These are phyloP conservation scores for Pediacus dermestoides DNA, from an alignment of 2,888 invertebrate genomes.

Conservation along the genomic window DNA sequence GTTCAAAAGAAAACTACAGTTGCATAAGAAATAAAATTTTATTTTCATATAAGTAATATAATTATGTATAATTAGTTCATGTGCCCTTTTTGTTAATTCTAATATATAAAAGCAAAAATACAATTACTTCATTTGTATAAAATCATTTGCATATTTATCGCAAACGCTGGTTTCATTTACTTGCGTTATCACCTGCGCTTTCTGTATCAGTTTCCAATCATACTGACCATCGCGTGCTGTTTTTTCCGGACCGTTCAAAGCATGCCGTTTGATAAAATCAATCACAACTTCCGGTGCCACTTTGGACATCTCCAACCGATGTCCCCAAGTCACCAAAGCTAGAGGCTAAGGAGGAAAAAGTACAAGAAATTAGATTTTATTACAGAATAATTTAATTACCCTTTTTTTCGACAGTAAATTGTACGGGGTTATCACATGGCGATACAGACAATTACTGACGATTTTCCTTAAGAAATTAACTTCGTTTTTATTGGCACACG, in stretches of 20 bases:
- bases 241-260: conserved; percentile 59
- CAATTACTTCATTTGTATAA: conserved; percentile 22
- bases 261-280: conserved; percentile 61
- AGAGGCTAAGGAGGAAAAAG: conserved; percentile 60
- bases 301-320: conserved; percentile 65
- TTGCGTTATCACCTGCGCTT: conserved; percentile 50
- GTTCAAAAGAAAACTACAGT: too few relatives aligned
- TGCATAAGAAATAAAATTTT: too few relatives aligned
- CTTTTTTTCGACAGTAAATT: conserved; percentile 55
- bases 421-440: conserved; percentile 74
- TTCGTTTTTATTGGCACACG: conserved; percentile 68
- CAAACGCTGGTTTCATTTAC: conserved; percentile 50
- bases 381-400: conserved; percentile 44
- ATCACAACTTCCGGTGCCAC: conserved; percentile 56
- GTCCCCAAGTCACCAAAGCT: conserved; percentile 73
- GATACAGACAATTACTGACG: conserved; percentile 64
- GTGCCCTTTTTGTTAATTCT: too few relatives aligned
- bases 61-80: too few relatives aligned
- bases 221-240: conserved; percentile 56
- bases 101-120: too few relatives aligned
- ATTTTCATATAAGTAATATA: too few relatives aligned
- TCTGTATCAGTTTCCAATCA: conserved; percentile 46
- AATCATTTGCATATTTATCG: conserved; percentile 32
- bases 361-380: conserved; percentile 4
- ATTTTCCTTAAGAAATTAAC: conserved; percentile 59